These are phyloP conservation scores for Orius insidiosus DNA, from an alignment of 1,140 invertebrate genomes.

Conservation along the genomic window DNA sequence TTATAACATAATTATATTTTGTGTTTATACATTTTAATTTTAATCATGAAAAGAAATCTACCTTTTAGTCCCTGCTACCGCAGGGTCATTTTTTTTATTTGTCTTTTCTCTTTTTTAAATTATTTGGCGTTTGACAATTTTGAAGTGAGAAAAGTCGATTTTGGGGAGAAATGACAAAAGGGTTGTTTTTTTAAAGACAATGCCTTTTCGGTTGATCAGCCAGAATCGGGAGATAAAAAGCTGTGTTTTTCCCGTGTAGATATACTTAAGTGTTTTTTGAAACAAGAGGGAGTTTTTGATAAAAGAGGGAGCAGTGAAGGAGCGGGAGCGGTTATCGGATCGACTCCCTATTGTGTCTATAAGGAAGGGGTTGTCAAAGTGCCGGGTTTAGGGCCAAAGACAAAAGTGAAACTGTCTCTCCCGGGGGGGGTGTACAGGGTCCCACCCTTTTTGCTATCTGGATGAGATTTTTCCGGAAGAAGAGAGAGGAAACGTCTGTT, in stretches of 20 bases:
- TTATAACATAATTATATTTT: too few species aligned
- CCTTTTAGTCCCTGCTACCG: too few species aligned
- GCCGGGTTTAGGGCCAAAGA: slow-evolving; percentile 6
- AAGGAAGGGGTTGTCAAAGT: slow-evolving; percentile 4
- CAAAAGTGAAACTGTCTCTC: slow-evolving; percentile 7
- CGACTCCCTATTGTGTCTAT: background rate
- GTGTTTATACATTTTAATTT: too few species aligned
- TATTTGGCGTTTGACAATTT: too few species aligned
- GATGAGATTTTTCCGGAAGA: slow-evolving; percentile 8
- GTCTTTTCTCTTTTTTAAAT: too few species aligned
- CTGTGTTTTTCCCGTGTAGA: background rate
- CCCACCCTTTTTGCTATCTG: background rate
- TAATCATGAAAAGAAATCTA: too few species aligned
- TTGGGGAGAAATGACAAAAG: too few species aligned
- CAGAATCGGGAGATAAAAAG: background rate
- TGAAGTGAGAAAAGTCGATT: too few species aligned
- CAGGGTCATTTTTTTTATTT: too few species aligned
- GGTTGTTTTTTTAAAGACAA: too few species aligned
- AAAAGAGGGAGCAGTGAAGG: background rate
- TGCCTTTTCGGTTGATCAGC: slow-evolving; percentile 1
- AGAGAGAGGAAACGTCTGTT: background rate
- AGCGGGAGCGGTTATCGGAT: background rate
- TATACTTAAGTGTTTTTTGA: background rate
- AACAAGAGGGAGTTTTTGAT: background rate
- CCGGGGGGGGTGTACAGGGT: background rate